Evolutionary conservation across 2,113 vertebrate species (phyloP).

Genomic region (Zootoca vivipara): DNA sequence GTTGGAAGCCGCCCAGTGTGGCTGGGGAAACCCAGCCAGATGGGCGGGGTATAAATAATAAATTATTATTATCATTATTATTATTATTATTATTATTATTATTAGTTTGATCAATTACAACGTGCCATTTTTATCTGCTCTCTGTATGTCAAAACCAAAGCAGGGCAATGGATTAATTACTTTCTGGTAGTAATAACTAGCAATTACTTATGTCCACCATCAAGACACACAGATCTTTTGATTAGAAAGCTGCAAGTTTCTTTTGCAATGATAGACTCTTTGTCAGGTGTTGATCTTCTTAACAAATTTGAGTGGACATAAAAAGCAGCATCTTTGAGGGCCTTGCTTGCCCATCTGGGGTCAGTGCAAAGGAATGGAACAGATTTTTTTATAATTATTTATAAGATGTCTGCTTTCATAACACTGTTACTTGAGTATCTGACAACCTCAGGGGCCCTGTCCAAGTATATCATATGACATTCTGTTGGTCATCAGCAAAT

Average conservation of each 20-base stretch:
- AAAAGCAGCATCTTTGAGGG: constrained; percentile 53
- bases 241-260: constrained; percentile 24
- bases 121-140: not conserved
- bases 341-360: constrained; percentile 64
- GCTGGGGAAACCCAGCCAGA: too few relatives aligned
- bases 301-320: constrained; percentile 53
- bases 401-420: constrained; percentile 81
- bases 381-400: constrained; percentile 81
- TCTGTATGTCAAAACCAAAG: constrained; percentile 20
- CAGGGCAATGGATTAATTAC: constrained; percentile 2
- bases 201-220: not conserved
- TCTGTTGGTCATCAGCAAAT: constrained; percentile 67
- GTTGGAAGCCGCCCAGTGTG: too few relatives aligned
- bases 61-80: too few relatives aligned
- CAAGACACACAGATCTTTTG: constrained; percentile 11
- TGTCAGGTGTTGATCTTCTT: constrained; percentile 59
- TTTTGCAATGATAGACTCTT: constrained; percentile 48
- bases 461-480: constrained; percentile 61
- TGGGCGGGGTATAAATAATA: too few relatives aligned
- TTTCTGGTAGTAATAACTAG: constrained; percentile 19
- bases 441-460: constrained; percentile 62
- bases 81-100: too few relatives aligned
- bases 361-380: constrained; percentile 70
- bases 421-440: constrained; percentile 66
- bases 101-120: not conserved